Percentiles rank a stretch among this genome's conserved stretches.
phyloP scores from a whole-genome alignment of 2,797 vertebrate species.

The Luscinia megarhynchos region DNA sequence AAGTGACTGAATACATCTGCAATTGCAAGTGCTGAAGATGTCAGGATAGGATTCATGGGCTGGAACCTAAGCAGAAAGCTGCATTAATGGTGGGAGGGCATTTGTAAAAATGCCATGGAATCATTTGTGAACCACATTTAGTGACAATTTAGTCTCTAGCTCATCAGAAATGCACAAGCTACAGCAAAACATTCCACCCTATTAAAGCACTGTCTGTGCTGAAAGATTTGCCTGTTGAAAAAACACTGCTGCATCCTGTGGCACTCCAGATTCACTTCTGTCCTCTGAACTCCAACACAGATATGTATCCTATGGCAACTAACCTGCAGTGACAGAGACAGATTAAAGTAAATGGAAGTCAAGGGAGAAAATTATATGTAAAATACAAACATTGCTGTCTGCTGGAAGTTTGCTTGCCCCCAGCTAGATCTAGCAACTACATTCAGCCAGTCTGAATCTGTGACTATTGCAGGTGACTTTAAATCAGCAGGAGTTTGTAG shows the following conservation, averaged over 20 bases:
- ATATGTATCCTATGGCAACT: neutral
- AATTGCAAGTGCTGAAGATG: neutral
- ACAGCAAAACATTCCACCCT: neutral
- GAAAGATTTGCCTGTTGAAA: neutral
- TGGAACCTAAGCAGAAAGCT: neutral
- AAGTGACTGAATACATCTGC: constrained; percentile 1
- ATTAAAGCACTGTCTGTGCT: neutral
- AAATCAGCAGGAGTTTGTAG: neutral
- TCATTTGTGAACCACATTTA: neutral
- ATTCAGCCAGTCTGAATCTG: neutral
- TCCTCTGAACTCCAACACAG: neutral
- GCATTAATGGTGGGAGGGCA: neutral
- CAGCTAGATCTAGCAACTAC: neutral
- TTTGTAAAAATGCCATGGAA: neutral
- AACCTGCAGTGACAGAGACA: neutral
- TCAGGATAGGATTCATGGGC: neutral
- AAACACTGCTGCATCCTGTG: neutral
- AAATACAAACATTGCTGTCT: neutral
- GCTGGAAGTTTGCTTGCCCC: neutral
- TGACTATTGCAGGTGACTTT: neutral
- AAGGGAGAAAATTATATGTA: neutral
- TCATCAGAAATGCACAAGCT: constrained; percentile 11
- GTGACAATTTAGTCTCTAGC: neutral
- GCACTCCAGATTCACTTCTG: neutral
- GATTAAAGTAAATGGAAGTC: neutral